Evolutionary conservation across 2,888 invertebrate species (phyloP).

Genomic region (Criorhina ranunculi): DNA sequence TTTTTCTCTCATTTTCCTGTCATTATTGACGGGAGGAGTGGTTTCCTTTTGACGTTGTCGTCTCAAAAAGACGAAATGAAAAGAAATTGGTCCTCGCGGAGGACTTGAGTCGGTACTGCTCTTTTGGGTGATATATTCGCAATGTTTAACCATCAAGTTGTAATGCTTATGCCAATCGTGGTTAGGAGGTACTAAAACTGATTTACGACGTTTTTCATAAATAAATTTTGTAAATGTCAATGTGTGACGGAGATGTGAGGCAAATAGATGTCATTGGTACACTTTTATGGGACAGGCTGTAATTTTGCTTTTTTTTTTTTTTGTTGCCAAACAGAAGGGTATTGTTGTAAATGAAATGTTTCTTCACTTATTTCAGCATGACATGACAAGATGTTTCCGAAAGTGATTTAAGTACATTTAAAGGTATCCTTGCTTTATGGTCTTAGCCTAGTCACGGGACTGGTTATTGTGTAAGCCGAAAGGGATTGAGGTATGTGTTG

Average conservation of each 20-base stretch:
- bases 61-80: slow-evolving; percentile 36
- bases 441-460: too few relatives aligned
- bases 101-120: slow-evolving; percentile 35
- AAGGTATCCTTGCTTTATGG: too few relatives aligned
- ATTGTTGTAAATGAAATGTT: neutral
- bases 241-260: neutral
- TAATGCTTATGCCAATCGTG: slow-evolving; percentile 39
- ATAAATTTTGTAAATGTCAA: slow-evolving; percentile 49
- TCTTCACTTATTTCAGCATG: slow-evolving; percentile 5
- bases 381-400: neutral
- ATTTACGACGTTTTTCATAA: slow-evolving; percentile 56
- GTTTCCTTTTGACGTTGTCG: neutral
- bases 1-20: neutral
- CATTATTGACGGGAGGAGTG: slow-evolving; percentile 20
- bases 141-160: slow-evolving; percentile 36
- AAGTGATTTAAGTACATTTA: too few relatives aligned
- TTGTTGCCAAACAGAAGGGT: neutral
- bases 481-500: too few relatives aligned
- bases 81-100: slow-evolving; percentile 60
- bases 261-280: slow-evolving; percentile 29
- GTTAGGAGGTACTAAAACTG: slow-evolving; percentile 60
- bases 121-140: slow-evolving; percentile 11
- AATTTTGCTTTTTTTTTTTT: neutral
- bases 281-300: slow-evolving; percentile 35
- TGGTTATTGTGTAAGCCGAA: too few relatives aligned